Evolutionary conservation across 1,140 invertebrate species (phyloP).

Genomic region (Brachionus manjavacas): DNA sequence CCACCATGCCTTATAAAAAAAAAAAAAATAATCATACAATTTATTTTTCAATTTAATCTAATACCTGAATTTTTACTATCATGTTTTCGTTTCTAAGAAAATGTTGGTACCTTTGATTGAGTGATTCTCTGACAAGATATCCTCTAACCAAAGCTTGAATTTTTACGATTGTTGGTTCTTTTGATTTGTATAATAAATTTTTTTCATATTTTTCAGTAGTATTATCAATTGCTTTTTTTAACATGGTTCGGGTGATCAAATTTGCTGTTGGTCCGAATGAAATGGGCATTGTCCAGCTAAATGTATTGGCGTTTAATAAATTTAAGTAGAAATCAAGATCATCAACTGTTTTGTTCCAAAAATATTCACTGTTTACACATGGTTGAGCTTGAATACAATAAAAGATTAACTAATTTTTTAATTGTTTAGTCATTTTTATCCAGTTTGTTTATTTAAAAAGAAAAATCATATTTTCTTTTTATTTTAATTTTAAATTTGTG

Average conservation of each 20-base stretch:
- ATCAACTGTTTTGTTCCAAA: slow-evolving; percentile 39
- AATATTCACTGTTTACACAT: slow-evolving; percentile 1
- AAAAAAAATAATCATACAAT: neutral
- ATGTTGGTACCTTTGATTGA: slow-evolving; percentile 58
- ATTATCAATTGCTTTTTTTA: slow-evolving; percentile 47
- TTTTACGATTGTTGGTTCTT: slow-evolving; percentile 54
- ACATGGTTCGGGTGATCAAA: neutral
- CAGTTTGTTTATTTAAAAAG: too few species aligned
- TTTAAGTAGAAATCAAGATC: slow-evolving; percentile 27
- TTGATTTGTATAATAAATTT: slow-evolving; percentile 52
- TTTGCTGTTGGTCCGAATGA: neutral
- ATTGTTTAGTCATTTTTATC: too few species aligned
- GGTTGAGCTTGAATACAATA: neutral
- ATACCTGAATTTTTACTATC: slow-evolving; percentile 62
- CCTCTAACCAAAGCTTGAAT: slow-evolving; percentile 66
- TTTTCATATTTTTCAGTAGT: slow-evolving; percentile 53
- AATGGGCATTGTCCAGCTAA: neutral
- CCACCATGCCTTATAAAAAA: slow-evolving; percentile 64
- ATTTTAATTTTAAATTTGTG: too few species aligned
- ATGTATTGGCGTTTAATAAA: neutral
- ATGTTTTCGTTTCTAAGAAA: slow-evolving; percentile 60
- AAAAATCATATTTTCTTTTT: too few species aligned
- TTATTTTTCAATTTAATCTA: neutral
- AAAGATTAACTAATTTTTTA: neutral
- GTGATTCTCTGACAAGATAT: slow-evolving; percentile 62